Percentiles rank a stretch among this genome's conserved stretches.
Evolutionary conservation across 2,113 vertebrate species (phyloP).

Genomic region (Eidolon helvum): DNA sequence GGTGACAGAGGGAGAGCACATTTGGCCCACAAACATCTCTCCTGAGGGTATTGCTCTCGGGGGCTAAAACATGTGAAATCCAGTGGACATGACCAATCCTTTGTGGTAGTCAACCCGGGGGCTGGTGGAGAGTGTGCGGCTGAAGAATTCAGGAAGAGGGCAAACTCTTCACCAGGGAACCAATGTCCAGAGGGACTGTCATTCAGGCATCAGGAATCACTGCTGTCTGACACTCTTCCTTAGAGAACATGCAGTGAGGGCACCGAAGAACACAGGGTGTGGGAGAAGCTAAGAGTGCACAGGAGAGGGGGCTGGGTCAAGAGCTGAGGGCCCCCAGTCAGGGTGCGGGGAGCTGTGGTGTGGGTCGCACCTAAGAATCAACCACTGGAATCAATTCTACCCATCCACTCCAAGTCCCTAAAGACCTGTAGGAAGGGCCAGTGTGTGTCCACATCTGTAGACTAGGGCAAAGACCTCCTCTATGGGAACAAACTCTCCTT

Average conservation of each 20-base stretch:
- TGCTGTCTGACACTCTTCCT: background rate
- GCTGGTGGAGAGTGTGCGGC: background rate
- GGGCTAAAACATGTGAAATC: background rate
- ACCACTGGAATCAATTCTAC: background rate
- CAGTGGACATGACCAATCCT: background rate
- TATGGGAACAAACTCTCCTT: background rate
- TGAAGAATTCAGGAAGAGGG: background rate
- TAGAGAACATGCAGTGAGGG: accelerated
- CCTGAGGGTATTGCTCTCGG: background rate
- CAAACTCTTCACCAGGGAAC: background rate
- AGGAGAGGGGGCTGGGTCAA: background rate
- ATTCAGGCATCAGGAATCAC: background rate
- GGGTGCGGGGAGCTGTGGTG: accelerated
- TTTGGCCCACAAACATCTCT: background rate
- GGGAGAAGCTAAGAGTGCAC: accelerated
- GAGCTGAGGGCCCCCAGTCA: background rate
- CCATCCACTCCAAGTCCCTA: background rate
- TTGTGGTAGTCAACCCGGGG: too few relatives aligned
- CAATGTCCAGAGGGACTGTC: background rate
- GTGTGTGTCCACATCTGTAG: background rate
- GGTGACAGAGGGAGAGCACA: background rate
- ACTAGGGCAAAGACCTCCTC: background rate
- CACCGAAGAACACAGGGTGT: background rate
- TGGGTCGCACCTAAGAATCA: background rate
- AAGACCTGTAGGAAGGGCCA: accelerated